Percentiles rank a stretch among this genome's conserved stretches.
Conservation (phyloP, 2,113 vertebrate genomes). For the Sialia sialis region DNA sequence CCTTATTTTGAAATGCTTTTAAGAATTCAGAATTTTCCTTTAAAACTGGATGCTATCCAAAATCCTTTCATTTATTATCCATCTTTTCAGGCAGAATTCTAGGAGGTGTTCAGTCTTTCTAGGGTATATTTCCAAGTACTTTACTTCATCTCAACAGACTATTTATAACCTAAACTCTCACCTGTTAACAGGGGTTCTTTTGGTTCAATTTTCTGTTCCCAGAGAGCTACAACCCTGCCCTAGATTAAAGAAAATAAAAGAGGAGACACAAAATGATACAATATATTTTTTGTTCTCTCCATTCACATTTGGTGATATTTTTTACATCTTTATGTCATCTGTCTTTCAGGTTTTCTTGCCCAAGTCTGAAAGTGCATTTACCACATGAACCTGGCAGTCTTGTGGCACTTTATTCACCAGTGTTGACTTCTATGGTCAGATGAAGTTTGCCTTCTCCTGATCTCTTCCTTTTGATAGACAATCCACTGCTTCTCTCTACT, state of each 20-base stretch:
- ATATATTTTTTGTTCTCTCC: background rate
- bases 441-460: background rate
- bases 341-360: background rate
- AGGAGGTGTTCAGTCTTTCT: background rate
- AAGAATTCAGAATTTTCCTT: background rate
- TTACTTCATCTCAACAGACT: background rate
- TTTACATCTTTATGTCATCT: background rate
- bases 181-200: background rate
- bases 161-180: background rate
- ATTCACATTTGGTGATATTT: background rate
- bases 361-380: background rate
- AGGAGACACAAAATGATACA: background rate
- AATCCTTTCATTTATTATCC: background rate
- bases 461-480: background rate
- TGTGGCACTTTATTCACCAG: background rate
- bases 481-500: background rate
- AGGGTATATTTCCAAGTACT: fast-evolving
- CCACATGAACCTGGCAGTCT: background rate
- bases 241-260: background rate
- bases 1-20: background rate
- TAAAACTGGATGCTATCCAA: background rate
- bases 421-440: background rate
- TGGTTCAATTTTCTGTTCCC: background rate
- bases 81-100: background rate
- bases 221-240: background rate